phyloP scores from a whole-genome alignment of 2,113 vertebrate species.

The Atrichornis clamosus region DNA sequence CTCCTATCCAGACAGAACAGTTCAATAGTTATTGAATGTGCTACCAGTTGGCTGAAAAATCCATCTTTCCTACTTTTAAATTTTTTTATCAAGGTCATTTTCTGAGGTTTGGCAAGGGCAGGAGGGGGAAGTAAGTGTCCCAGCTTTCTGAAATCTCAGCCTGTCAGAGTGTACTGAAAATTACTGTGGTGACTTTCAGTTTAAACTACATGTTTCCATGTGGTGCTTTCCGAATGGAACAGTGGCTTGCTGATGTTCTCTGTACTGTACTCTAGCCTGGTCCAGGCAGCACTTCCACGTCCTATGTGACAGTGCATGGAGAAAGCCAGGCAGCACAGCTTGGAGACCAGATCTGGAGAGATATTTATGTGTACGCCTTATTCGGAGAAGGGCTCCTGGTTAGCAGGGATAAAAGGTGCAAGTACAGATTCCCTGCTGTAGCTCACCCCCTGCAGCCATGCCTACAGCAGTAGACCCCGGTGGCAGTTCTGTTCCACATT shows the following conservation, averaged over 20 bases:
- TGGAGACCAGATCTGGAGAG: neutral
- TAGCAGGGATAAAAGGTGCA: neutral
- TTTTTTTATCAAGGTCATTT: neutral
- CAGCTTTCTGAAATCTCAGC: neutral
- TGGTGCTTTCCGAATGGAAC: neutral
- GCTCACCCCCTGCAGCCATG: neutral
- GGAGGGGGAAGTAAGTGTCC: neutral
- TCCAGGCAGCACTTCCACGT: neutral
- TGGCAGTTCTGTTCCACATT: neutral
- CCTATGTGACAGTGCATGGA: neutral
- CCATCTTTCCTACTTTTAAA: neutral
- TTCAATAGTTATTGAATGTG: constrained; percentile 57
- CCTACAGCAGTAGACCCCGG: neutral
- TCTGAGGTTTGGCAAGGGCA: constrained; percentile 19
- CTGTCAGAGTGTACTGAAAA: neutral
- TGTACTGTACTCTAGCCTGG: neutral
- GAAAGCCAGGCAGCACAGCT: neutral
- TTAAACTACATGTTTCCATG: neutral
- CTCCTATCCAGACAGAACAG: neutral
- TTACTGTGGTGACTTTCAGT: neutral
- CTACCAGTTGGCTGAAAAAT: constrained; percentile 59
- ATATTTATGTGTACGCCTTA: neutral
- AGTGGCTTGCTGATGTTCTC: neutral
- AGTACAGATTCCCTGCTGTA: neutral
- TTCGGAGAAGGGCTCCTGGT: neutral